Percentiles rank a stretch among this genome's conserved stretches.
phyloP scores from a whole-genome alignment of 2,888 invertebrate genomes.

The Agrochola litura region DNA sequence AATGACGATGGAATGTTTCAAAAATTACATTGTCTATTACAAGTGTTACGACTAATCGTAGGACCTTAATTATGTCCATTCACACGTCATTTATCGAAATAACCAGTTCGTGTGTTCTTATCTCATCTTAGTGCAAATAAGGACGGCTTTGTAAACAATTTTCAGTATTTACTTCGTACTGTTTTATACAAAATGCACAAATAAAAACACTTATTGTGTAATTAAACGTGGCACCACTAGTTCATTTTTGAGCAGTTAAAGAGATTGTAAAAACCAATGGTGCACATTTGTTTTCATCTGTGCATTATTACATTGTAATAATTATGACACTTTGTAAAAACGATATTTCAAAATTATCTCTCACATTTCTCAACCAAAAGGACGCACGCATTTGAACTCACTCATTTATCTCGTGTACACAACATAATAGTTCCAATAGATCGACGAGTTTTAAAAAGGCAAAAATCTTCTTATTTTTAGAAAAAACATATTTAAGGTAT shows the following conservation, averaged over 20 bases:
- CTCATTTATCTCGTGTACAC: constrained; percentile 41
- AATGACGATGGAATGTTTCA: background rate
- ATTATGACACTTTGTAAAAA: constrained; percentile 29
- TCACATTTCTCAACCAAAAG: constrained; percentile 20
- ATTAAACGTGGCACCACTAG: too few relatives aligned
- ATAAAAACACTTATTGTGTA: too few relatives aligned
- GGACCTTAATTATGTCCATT: constrained; percentile 12
- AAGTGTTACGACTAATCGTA: background rate
- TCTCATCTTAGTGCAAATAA: constrained; percentile 37
- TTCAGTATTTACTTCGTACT: constrained; percentile 17
- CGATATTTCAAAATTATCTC: constrained; percentile 41
- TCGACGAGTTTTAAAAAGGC: background rate
- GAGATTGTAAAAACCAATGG: too few relatives aligned
- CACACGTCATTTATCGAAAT: constrained; percentile 23
- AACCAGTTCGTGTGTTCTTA: constrained; percentile 44
- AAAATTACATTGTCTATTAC: constrained; percentile 16
- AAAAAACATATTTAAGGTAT: constrained; percentile 21
- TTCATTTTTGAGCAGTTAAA: too few relatives aligned
- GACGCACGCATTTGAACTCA: constrained; percentile 44
- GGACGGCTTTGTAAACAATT: constrained; percentile 41
- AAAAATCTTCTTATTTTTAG: background rate
- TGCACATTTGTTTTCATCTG: background rate
- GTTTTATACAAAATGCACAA: constrained; percentile 37
- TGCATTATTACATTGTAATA: constrained; percentile 10
- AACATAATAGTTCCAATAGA: constrained; percentile 33